Conservation (phyloP, 2,797 vertebrate species). For the Liparis tanakae region DNA sequence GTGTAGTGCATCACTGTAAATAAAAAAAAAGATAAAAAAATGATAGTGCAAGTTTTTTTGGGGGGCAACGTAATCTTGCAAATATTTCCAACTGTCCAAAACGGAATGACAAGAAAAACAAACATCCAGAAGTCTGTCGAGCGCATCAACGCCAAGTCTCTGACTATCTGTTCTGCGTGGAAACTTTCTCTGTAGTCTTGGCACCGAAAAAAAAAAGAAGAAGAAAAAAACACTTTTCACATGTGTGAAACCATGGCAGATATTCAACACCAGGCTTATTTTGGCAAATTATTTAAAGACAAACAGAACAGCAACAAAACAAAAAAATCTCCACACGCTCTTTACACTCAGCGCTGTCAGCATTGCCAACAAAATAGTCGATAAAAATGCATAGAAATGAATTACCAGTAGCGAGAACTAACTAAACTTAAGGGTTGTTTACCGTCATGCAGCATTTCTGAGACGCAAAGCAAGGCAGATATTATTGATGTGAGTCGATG, state of each 20-base stretch:
- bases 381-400: constrained; percentile 91
- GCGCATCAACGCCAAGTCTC: constrained; percentile 77
- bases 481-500: constrained; percentile 59
- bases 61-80: constrained; percentile 83
- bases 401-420: constrained; percentile 77
- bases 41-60: constrained; percentile 92
- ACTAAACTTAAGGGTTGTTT: constrained; percentile 82
- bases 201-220: constrained; percentile 70
- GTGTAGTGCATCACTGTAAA: constrained; percentile 98
- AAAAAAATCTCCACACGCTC: constrained; percentile 69
- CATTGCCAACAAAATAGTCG: constrained; percentile 69
- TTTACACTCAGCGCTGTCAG: constrained; percentile 81
- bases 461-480: constrained; percentile 82
- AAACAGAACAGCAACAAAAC: constrained; percentile 77
- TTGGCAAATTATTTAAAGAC: constrained; percentile 94
- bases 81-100: constrained; percentile 76
- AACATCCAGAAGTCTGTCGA: constrained; percentile 71
- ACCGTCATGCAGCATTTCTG: constrained; percentile 91
- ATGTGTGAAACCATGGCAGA: constrained; percentile 85
- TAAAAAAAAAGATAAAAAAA: constrained; percentile 74
- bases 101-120: constrained; percentile 74
- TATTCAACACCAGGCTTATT: constrained; percentile 72
- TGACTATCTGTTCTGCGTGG: constrained; percentile 70
- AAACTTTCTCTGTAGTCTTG: constrained; percentile 68
- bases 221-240: constrained; percentile 81